A percentile compares a stretch with the other conserved stretches of the same genome.
phyloP scores from a whole-genome alignment of 2,888 invertebrate genomes.

The Temnothorax ravouxi region DNA sequence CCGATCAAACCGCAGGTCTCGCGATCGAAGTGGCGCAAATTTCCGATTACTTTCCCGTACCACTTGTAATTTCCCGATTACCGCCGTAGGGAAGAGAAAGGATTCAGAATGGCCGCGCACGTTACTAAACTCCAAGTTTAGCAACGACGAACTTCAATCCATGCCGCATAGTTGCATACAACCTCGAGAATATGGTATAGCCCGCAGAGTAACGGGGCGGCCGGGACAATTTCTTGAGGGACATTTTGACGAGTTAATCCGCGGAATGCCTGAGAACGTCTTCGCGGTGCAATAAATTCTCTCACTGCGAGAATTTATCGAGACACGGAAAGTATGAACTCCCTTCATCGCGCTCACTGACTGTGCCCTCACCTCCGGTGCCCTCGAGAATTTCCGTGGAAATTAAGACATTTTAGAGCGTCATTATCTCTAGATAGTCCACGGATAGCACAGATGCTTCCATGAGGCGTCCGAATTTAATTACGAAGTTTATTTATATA shows the following conservation, averaged over 20 bases:
- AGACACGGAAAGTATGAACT: constrained; percentile 37
- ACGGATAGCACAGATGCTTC: not conserved
- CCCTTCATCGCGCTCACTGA: not conserved
- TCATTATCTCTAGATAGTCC: constrained; percentile 38
- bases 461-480: constrained; percentile 23
- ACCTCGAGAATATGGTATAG: constrained; percentile 51
- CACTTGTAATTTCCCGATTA: constrained; percentile 20
- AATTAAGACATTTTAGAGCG: constrained; percentile 49
- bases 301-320: constrained; percentile 40
- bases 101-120: not conserved
- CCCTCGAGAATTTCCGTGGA: constrained; percentile 34
- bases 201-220: constrained; percentile 24
- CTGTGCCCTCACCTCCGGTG: not conserved
- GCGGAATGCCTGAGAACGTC: constrained; percentile 43
- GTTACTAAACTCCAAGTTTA: constrained; percentile 21
- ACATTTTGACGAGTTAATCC: constrained; percentile 68
- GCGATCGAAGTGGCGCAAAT: not conserved
- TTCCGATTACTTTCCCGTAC: constrained; percentile 14
- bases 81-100: not conserved
- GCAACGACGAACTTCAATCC: constrained; percentile 37
- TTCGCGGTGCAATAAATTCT: constrained; percentile 55
- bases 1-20: not conserved
- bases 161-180: constrained; percentile 60
- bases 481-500: constrained; percentile 32
- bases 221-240: constrained; percentile 63